Percentiles rank a stretch among this genome's conserved stretches.
These are phyloP conservation scores for Mus spicilegus DNA, from an alignment of 2,113 vertebrate species.

Conservation along the genomic window DNA sequence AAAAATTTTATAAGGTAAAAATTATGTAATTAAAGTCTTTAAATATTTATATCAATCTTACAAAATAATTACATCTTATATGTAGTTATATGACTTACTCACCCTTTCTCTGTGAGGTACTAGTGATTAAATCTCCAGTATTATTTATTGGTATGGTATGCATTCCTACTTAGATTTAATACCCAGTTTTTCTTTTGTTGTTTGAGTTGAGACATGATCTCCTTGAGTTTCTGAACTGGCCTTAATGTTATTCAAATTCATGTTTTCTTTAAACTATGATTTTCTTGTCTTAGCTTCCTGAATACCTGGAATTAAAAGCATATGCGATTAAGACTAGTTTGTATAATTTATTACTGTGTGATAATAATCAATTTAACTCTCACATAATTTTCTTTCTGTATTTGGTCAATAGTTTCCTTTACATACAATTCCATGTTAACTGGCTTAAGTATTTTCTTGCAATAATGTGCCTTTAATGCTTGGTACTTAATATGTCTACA, in stretches of 20 bases:
- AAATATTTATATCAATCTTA: background rate
- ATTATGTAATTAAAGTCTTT: background rate
- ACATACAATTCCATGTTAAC: background rate
- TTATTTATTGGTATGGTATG: background rate
- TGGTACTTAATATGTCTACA: background rate
- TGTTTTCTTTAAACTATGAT: background rate
- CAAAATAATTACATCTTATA: background rate
- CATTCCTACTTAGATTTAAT: background rate
- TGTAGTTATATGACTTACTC: background rate
- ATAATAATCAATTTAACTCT: background rate
- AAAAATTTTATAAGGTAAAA: background rate
- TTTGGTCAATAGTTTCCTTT: background rate
- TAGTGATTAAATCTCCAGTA: background rate
- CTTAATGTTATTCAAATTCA: background rate
- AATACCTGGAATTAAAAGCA: background rate
- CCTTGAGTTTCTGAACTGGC: background rate
- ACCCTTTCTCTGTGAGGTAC: background rate
- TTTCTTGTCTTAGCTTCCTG: background rate
- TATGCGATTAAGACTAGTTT: background rate
- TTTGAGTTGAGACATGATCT: background rate
- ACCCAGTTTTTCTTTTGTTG: background rate
- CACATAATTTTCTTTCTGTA: background rate
- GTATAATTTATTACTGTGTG: background rate
- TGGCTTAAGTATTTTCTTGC: background rate
- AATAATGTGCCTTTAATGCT: background rate